Base-by-base conservation (phyloP, 1,140 invertebrate species). In the Zaprionus camerounensis region DNA sequence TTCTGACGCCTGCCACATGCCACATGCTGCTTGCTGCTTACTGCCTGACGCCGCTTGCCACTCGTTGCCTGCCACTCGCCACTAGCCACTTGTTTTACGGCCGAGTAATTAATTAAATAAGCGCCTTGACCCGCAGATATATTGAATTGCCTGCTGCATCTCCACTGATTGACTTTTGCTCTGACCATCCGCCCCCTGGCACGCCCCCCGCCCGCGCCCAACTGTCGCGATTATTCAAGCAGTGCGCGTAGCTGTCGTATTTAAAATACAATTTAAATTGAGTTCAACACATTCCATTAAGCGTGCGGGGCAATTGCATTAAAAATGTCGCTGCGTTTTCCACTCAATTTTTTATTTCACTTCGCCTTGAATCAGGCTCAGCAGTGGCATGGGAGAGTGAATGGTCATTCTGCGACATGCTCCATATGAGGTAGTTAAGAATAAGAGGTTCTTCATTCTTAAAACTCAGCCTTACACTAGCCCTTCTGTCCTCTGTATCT, bases 101-200 rank as follows among this genome's bases (percentile, higher is more conserved):
- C 17, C 67, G 53, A 58, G 72, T 75, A 87, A 87, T 87, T 87
- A 87, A 87, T 87, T 87, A 73, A 88, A 87, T 87, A 88, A 88
- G 83, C 83, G 84, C 84, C 83, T 87, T 88, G 81, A 76, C 74
- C 81, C 64, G 71, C 71, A 88, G 80, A 78, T 87, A 86, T 83
- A 87, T 88, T 90, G 80, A 81, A 87, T 88, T 78, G 81, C 73
- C 63, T 41, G 77, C 76, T 76, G 77, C 66, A 88, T 78, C 82
- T 75, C 71, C 71, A 71, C 78, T 88, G 85, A 87, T 87, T 87
- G 83, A 87, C 84, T 84, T 87, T 84, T 79, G 71, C 81, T 74
- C 76, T 65, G 20, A 44, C 55, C 62, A 62, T 69, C 68, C 46
- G 38, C 51, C 28, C 20, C 12, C 26, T 28, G 34, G 9, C 15